Base-by-base conservation (phyloP, 1,140 invertebrate species). In the Trachymyrmex septentrionalis region DNA sequence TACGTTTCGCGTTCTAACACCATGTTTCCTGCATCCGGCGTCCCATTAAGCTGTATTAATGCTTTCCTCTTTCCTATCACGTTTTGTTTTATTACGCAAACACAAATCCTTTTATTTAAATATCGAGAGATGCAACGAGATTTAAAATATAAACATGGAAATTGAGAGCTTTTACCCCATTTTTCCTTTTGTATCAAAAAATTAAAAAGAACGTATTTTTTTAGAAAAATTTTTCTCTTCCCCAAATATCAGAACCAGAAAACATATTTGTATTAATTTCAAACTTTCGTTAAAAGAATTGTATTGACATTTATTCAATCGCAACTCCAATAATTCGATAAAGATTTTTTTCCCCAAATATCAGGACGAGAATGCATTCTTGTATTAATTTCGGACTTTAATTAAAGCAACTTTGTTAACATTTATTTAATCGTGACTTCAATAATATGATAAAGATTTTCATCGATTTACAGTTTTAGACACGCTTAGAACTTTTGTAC, bases 11-110 rank as follows among this genome's bases (percentile, higher is more conserved):
- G 48, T 59, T 80, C 63, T 67, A 64, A 53, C 16, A 61, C 53
- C 38, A 50, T 75, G 80, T 84, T 84, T 84, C 24, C 80, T 61
- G 80, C 69, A 84, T 75, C 24, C 69, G 55, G n/a, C 27, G 69
- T 75, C 38, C 38, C 55, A 75, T 84, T 75, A 75, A 84, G 14
- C 69, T 48, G 44, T 30, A 50, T 84, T 73, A 69, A 67, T 80
- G 24, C 67, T 63, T 63, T 48, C 16, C 72, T 57, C 34, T 55
- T 38, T 44, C 3, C 71, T 61, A 59, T 73, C 19, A 6, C 14
- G 19, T 14, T 57, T 30, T 72, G 38, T 55, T 71, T 57, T 59
- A 21, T 44, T 57, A 73, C n/a, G 19, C 2, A 3, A 63, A 27
- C 19, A 27, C n/a, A 48, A 21, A 53, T 50, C 3, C 19, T 48